These are phyloP conservation scores for Drosophila orena DNA, from an alignment of 1,140 invertebrate genomes.

Conservation along the genomic window DNA sequence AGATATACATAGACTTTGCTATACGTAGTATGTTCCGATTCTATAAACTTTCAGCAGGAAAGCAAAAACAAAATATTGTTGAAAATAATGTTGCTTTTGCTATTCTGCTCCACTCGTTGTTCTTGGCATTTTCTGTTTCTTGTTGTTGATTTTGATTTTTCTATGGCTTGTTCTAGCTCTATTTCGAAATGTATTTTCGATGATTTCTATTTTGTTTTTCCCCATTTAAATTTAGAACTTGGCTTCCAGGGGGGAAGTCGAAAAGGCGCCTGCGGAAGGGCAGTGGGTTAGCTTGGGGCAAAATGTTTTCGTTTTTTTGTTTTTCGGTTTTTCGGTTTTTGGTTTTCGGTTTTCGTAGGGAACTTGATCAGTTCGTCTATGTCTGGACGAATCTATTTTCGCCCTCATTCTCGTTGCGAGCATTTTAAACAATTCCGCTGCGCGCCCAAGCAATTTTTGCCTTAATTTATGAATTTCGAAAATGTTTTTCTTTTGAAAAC, in stretches of 20 bases:
- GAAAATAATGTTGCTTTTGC: conserved; percentile 21
- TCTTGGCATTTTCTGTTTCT: neutral
- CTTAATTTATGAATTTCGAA: conserved; percentile 53
- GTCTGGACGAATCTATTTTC: conserved; percentile 41
- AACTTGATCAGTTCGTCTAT: conserved; percentile 51
- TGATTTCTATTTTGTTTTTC: conserved; percentile 54
- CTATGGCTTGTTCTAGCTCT: conserved; percentile 1
- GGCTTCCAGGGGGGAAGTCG: conserved; percentile 30
- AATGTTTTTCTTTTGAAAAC: conserved; percentile 54
- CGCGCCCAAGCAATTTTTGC: neutral
- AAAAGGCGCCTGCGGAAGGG: conserved; percentile 20
- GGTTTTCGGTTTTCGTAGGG: conserved; percentile 24
- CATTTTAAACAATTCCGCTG: conserved; percentile 34
- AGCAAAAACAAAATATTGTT: conserved; percentile 53
- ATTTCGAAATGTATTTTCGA: conserved; percentile 54
- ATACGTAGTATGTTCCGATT: conserved; percentile 31
- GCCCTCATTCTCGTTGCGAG: conserved; percentile 28
- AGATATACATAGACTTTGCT: conserved; percentile 11
- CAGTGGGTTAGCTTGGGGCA: conserved; percentile 17
- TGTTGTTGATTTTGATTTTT: conserved; percentile 8
- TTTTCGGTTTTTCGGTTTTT: too few relatives aligned
- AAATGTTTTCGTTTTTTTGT: conserved; percentile 4
- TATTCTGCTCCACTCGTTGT: neutral
- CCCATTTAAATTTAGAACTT: conserved; percentile 61
- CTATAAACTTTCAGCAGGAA: conserved; percentile 45